phyloP scores from a whole-genome alignment of 2,888 invertebrate genomes.

The Agonopterix alstromeriana region DNA sequence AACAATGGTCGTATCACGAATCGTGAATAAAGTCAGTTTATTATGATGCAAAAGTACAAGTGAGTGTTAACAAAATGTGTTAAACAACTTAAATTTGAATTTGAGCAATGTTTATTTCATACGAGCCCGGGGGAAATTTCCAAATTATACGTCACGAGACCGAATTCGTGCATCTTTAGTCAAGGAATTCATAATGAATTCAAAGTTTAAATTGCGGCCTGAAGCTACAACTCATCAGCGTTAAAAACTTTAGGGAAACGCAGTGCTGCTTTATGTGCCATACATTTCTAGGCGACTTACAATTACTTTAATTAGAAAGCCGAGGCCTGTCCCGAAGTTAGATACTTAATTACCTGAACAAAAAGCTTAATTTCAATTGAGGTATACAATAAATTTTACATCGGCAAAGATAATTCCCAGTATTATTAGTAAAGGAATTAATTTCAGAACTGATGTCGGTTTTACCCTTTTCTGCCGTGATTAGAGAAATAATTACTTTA shows the following conservation, averaged over 20 bases:
- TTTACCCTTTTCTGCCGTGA: too few relatives aligned
- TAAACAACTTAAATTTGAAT: conserved; percentile 2
- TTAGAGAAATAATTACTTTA: too few relatives aligned
- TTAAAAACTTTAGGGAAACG: conserved; percentile 50
- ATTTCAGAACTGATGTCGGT: too few relatives aligned
- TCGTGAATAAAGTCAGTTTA: too few relatives aligned
- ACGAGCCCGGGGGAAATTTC: conserved; percentile 15
- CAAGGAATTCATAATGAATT: conserved; percentile 55
- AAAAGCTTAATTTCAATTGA: conserved; percentile 16
- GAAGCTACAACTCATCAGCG: conserved; percentile 57
- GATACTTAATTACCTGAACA: conserved; percentile 34
- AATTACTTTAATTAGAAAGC: conserved; percentile 50
- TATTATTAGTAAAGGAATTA: too few relatives aligned
- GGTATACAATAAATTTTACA: too few relatives aligned
- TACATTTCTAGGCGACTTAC: conserved; percentile 36
- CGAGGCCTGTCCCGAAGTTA: conserved; percentile 27
- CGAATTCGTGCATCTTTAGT: conserved; percentile 42
- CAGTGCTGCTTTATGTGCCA: conserved; percentile 34
- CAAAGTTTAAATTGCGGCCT: conserved; percentile 59
- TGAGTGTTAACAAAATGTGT: background rate
- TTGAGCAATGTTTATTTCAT: conserved; percentile 6
- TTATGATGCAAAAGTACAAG: background rate
- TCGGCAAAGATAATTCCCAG: too few relatives aligned
- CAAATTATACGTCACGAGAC: conserved; percentile 39
- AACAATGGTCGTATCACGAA: too few relatives aligned